Evolutionary conservation across 2,113 vertebrate species (phyloP).

Genomic region (Equus quagga): DNA sequence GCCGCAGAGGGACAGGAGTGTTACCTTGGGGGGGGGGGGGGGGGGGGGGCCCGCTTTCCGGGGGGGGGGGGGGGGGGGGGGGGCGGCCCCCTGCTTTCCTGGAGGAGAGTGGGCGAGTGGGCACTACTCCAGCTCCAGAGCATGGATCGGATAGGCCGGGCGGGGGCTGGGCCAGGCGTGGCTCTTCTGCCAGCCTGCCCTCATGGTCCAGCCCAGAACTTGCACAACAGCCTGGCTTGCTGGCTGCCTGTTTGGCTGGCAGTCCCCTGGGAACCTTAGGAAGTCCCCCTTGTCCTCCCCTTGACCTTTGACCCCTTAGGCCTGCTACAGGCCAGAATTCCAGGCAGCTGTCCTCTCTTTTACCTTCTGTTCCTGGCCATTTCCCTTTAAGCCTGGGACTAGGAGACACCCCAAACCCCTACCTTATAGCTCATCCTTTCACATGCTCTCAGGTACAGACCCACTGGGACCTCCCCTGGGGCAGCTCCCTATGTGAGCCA

Average conservation of each 20-base stretch:
- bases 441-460: neutral
- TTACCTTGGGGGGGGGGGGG: neutral
- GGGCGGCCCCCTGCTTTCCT: neutral
- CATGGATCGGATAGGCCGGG: neutral
- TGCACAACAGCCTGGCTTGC: conserved; percentile 68
- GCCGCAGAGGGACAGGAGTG: neutral
- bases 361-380: conserved; percentile 59
- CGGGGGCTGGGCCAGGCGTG: neutral
- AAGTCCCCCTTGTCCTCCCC: conserved; percentile 76
- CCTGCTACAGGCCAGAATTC: conserved; percentile 47
- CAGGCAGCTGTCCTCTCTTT: conserved; percentile 65
- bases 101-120: neutral
- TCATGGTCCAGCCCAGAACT: conserved; percentile 44
- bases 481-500: neutral
- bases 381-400: conserved; percentile 37
- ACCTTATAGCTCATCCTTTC: neutral
- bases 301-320: conserved; percentile 65
- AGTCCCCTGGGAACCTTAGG: conserved; percentile 75
- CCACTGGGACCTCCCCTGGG: neutral
- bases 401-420: neutral
- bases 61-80: too few species aligned
- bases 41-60: too few species aligned
- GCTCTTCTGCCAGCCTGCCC: conserved; percentile 50
- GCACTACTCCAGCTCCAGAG: neutral
- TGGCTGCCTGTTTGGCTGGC: conserved; percentile 48